Evolutionary conservation across 2,113 vertebrate genomes (phyloP).

Genomic region (Speoplatyrhinus poulsoni): DNA sequence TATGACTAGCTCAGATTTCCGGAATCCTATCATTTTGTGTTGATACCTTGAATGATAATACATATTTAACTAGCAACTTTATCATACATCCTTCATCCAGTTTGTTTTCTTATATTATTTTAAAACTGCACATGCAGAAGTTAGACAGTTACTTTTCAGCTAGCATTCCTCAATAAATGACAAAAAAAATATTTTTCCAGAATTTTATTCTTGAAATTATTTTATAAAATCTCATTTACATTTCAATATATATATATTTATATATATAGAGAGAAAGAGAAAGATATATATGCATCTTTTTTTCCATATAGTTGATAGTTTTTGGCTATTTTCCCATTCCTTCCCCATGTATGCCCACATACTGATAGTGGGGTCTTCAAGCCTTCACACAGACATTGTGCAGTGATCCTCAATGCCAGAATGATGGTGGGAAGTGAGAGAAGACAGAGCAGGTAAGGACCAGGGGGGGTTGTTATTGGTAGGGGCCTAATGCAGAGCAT

Average conservation of each 20-base stretch:
- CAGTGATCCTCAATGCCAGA: slow-evolving; percentile 58
- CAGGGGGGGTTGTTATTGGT: slow-evolving; percentile 30
- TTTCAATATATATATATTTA: slow-evolving; percentile 47
- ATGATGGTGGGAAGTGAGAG: neutral
- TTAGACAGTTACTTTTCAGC: too few species aligned
- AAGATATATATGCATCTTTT: slow-evolving; percentile 35
- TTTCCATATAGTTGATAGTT: slow-evolving; percentile 62
- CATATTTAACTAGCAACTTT: too few species aligned
- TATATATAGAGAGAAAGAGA: neutral
- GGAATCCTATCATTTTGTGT: too few species aligned
- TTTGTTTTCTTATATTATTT: too few species aligned
- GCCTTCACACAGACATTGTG: slow-evolving; percentile 66
- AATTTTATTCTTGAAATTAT: slow-evolving; percentile 79
- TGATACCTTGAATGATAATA: too few species aligned
- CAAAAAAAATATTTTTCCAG: slow-evolving; percentile 47
- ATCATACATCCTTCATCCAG: too few species aligned
- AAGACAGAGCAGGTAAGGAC: neutral
- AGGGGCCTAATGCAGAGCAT: slow-evolving; percentile 62
- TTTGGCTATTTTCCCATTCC: slow-evolving; percentile 67
- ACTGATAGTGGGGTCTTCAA: slow-evolving; percentile 50
- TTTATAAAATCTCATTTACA: slow-evolving; percentile 78
- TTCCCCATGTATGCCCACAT: slow-evolving; percentile 41
- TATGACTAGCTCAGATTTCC: too few species aligned
- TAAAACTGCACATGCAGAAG: too few species aligned
- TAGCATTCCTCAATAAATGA: too few species aligned